Conservation (phyloP, 2,113 vertebrate species). For the Anoura caudifer region DNA sequence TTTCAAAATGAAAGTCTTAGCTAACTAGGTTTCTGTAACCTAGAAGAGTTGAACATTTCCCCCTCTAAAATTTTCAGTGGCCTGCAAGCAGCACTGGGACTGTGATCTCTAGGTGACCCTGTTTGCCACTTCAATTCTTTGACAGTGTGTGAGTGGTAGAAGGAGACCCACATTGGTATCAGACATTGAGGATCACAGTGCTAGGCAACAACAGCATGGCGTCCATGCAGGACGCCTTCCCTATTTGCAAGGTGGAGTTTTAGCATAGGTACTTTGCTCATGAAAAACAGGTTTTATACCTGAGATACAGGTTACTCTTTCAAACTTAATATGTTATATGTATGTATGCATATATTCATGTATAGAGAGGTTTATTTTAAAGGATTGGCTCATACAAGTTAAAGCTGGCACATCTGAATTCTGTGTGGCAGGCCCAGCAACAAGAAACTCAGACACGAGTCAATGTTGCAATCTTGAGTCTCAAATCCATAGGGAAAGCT, state of each 20-base stretch:
- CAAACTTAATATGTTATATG: neutral
- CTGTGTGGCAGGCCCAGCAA: neutral
- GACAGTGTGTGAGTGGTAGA: slow-evolving; percentile 91
- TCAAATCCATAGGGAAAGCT: neutral
- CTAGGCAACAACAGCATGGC: slow-evolving; percentile 93
- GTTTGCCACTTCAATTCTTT: slow-evolving; percentile 91
- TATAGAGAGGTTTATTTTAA: neutral
- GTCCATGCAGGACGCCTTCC: slow-evolving; percentile 94
- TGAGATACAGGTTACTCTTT: neutral
- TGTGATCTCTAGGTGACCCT: slow-evolving; percentile 87
- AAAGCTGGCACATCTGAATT: neutral
- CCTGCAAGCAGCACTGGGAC: slow-evolving; percentile 86
- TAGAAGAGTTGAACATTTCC: neutral
- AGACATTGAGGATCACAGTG: slow-evolving; percentile 85
- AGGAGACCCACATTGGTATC: slow-evolving; percentile 87
- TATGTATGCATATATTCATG: neutral
- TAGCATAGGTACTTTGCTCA: slow-evolving; percentile 51
- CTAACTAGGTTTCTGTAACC: neutral
- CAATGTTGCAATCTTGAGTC: neutral
- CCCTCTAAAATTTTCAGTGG: slow-evolving; percentile 50
- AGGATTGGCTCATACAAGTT: neutral
- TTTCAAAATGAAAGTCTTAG: neutral
- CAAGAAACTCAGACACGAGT: neutral
- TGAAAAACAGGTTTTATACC: neutral
- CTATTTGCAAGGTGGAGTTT: slow-evolving; percentile 94